Base-by-base conservation (phyloP, 2,888 invertebrate genomes). In the Conomelus anceps region DNA sequence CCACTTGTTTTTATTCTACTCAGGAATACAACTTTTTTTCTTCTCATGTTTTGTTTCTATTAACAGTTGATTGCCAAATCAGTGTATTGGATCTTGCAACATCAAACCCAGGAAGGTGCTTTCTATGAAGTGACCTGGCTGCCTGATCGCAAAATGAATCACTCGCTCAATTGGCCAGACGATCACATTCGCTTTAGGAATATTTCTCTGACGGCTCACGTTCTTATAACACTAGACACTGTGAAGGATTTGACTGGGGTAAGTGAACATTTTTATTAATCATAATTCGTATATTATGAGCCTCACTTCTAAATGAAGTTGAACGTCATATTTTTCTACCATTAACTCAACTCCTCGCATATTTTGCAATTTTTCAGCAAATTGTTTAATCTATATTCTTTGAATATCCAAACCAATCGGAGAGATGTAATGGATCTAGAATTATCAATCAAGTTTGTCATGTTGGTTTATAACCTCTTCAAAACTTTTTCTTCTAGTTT, bases 151-250 rank as follows among this genome's bases (percentile, higher is more conserved):
- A 98, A 98, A 93, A 96, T 97, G 94, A 98, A 98, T 94, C 95
- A 95, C 87, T 95, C 96, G 0, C 93, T 96, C 23, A 94, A 94
- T 89, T 95, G 95, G 93, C 93, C 94, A 0, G 92, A 93, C 7
- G 93, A 94, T 90, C 93, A 94, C 91, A 94, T 96, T 90, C 93
- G 94, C 89, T 95, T 96, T 91, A 94, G 97, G 22, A 98, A 98
- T 92, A 96, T 99, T 24, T 97, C 98, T 0, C 94, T 99, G 22
- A 99, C 99, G 0, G 98, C 99, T 0, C 98, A 99, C 92, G 98
- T 98, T 0, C 94, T 99, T 9, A 98, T 99, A 91, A 97, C 98
- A 0, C 93, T 99, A 91, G 96, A 97, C 90, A 95, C 96, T 0
- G 97, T 98, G 0, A 97, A 97, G 93, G 98, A 98, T 93, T 94